These are phyloP conservation scores for Xerus inauris DNA, from an alignment of 2,113 vertebrate genomes.

Conservation along the genomic window DNA sequence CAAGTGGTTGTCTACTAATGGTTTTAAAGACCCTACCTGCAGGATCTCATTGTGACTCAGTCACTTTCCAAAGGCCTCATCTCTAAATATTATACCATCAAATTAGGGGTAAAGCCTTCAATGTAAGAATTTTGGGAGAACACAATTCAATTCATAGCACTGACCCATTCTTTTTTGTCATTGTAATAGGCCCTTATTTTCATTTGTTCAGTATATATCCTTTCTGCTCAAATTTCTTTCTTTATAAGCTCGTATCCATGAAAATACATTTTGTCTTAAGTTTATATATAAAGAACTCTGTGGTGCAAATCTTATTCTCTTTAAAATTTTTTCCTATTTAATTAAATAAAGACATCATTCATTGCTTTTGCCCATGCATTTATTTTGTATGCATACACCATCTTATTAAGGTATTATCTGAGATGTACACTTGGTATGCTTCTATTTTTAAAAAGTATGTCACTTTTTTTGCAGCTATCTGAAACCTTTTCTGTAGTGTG, in stretches of 20 bases:
- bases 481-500: background rate
- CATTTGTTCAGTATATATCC: background rate
- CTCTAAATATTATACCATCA: background rate
- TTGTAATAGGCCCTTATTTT: background rate
- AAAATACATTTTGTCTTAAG: background rate
- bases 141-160: background rate
- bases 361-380: background rate
- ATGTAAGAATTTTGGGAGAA: background rate
- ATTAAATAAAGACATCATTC: background rate
- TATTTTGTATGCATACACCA: background rate
- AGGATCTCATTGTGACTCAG: background rate
- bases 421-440: background rate
- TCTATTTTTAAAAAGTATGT: background rate
- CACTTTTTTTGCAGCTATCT: background rate
- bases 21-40: background rate
- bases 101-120: background rate
- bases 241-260: background rate
- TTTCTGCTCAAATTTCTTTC: background rate
- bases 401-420: background rate
- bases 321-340: background rate
- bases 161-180: background rate
- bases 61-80: background rate
- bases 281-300: background rate
- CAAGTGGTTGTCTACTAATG: background rate
- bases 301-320: background rate